Evolutionary conservation across 2,888 invertebrate species (phyloP).

Genomic region (Amblyjoppa fuscipennis): DNA sequence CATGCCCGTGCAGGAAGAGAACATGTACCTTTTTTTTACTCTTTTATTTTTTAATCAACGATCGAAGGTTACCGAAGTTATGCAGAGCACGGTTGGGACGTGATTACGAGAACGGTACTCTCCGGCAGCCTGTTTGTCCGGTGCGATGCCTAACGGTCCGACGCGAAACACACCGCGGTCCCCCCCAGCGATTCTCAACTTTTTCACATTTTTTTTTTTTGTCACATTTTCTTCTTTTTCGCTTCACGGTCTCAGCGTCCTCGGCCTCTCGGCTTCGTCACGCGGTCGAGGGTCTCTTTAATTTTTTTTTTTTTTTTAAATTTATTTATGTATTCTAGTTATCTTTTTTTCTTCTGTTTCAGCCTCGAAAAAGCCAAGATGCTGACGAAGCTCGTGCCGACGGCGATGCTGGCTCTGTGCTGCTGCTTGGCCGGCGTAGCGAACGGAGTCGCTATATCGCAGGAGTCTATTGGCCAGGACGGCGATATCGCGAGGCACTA

Average conservation of each 20-base stretch:
- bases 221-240: background rate
- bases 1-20: background rate
- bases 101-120: constrained; percentile 59
- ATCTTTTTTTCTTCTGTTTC: constrained; percentile 5
- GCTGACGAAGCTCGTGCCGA: constrained; percentile 33
- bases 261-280: background rate
- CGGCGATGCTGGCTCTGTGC: constrained; percentile 46
- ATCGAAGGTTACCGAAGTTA: constrained; percentile 23
- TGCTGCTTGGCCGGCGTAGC: constrained; percentile 49
- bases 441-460: constrained; percentile 57
- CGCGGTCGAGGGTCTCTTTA: background rate
- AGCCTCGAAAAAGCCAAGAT: constrained; percentile 34
- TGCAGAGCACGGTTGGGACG: constrained; percentile 29
- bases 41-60: constrained; percentile 6
- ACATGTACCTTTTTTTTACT: background rate
- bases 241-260: background rate
- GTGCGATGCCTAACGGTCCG: constrained; percentile 57
- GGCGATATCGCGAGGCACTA: constrained; percentile 78
- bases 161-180: constrained; percentile 28
- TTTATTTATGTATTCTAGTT: constrained; percentile 1
- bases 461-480: constrained; percentile 69
- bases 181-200: constrained; percentile 42
- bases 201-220: constrained; percentile 2
- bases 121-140: constrained; percentile 44
- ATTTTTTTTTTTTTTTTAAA: background rate